Evolutionary conservation across 2,113 vertebrate species (phyloP).

Genomic region (Salvelinus sp.): DNA sequence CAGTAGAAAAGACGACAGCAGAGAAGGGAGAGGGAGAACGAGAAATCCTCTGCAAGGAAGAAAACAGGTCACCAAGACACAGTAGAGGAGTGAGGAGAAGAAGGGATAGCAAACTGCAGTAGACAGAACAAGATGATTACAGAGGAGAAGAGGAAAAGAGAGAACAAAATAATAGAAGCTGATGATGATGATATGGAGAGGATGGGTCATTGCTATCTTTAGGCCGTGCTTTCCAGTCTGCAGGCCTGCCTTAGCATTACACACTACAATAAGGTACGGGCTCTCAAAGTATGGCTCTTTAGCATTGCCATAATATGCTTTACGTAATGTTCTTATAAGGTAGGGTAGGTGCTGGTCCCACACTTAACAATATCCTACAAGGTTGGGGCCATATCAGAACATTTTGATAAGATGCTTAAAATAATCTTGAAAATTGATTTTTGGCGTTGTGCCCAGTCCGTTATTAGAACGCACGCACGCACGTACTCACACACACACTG

Average conservation of each 20-base stretch:
- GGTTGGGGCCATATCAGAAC: too few relatives aligned
- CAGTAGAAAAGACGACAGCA: background rate
- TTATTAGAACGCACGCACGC: background rate
- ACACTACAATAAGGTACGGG: conserved; percentile 3
- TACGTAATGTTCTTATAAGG: background rate
- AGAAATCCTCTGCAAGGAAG: background rate
- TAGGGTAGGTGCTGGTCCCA: too few relatives aligned
- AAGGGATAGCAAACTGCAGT: conserved; percentile 15
- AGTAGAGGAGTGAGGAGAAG: conserved; percentile 3
- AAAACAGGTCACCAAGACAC: background rate
- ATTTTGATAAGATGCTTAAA: too few relatives aligned
- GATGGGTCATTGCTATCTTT: conserved; percentile 40
- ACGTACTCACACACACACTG: background rate
- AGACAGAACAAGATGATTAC: conserved; percentile 5
- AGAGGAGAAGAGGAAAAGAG: conserved; percentile 19
- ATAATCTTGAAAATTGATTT: too few relatives aligned
- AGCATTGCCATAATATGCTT: background rate
- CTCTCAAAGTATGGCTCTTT: conserved; percentile 13
- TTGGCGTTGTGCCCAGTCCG: too few relatives aligned
- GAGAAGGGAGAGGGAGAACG: background rate
- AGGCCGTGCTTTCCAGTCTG: conserved; percentile 37
- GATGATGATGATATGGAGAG: conserved; percentile 21
- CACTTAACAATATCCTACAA: too few relatives aligned
- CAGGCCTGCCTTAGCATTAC: conserved; percentile 24
- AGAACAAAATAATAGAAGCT: conserved; percentile 18